These are phyloP conservation scores for Hozukius guyotensis DNA, from an alignment of 2,797 vertebrate genomes.

Conservation along the genomic window DNA sequence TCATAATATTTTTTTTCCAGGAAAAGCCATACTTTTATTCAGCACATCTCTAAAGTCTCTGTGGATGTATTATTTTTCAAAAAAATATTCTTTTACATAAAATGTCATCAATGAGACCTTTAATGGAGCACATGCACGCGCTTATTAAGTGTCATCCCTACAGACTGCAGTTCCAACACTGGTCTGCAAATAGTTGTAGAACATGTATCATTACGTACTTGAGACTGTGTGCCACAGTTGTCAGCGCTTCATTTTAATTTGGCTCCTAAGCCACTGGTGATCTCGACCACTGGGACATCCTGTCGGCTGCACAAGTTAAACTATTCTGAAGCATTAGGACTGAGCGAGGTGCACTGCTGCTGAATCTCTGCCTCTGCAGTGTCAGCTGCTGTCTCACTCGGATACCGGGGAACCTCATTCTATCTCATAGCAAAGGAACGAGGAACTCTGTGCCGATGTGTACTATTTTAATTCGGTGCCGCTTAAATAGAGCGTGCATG, in stretches of 20 bases:
- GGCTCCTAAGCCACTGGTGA: slow-evolving; percentile 68
- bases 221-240: slow-evolving; percentile 72
- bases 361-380: slow-evolving; percentile 64
- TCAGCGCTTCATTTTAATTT: slow-evolving; percentile 81
- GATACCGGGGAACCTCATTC: slow-evolving; percentile 53
- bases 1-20: no score
- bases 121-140: slow-evolving; percentile 21
- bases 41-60: no score
- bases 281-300: slow-evolving; percentile 73
- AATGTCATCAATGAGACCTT: background rate
- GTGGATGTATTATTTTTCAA: no score
- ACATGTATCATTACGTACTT: slow-evolving; percentile 64
- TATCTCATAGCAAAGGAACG: slow-evolving; percentile 39
- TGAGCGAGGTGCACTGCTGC: slow-evolving; percentile 51
- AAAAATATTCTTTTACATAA: no score
- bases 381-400: slow-evolving; percentile 70
- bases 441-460: background rate
- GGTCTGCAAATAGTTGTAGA: slow-evolving; percentile 62
- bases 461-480: slow-evolving; percentile 25
- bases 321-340: slow-evolving; percentile 72
- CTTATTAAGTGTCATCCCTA: slow-evolving; percentile 43
- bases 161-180: slow-evolving; percentile 32
- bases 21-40: no score
- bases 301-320: slow-evolving; percentile 74
- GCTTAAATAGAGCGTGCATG: slow-evolving; percentile 40